A percentile compares a stretch with the other conserved stretches of the same genome.
Conservation (phyloP, 2,888 invertebrate species). For the Apamea crenata region DNA sequence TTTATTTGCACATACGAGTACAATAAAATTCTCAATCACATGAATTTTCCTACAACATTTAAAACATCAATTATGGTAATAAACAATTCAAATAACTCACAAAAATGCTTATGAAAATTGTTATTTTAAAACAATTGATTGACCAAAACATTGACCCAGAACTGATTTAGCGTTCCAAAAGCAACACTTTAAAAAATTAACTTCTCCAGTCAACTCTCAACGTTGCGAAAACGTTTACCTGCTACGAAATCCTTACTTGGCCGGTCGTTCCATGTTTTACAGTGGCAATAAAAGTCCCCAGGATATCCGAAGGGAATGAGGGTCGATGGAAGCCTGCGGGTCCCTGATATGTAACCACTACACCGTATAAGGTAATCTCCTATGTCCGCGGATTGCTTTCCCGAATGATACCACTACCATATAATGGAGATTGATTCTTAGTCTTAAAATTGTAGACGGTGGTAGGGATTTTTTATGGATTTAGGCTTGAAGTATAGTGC, state of each 20-base stretch:
- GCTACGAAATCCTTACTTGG: constrained; percentile 65
- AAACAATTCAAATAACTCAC: background rate
- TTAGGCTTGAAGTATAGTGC: constrained; percentile 36
- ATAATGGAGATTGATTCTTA: constrained; percentile 71
- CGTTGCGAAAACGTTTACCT: constrained; percentile 58
- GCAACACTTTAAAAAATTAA: constrained; percentile 56
- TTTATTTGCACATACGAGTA: background rate
- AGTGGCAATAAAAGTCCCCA: constrained; percentile 77
- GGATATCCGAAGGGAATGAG: constrained; percentile 72
- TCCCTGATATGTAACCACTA: constrained; percentile 72
- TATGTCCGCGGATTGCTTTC: constrained; percentile 71
- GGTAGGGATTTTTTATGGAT: constrained; percentile 53
- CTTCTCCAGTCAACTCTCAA: constrained; percentile 27
- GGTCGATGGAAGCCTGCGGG: constrained; percentile 72
- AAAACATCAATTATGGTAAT: background rate
- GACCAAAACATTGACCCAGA: background rate
- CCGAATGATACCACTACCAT: constrained; percentile 67
- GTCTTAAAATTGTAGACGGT: constrained; percentile 48
- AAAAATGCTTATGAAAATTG: background rate
- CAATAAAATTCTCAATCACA: background rate
- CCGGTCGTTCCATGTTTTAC: constrained; percentile 74
- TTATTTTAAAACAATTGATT: background rate
- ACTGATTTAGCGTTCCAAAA: constrained; percentile 1
- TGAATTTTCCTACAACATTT: too few relatives aligned
- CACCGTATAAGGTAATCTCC: constrained; percentile 76